A percentile compares a stretch with the other conserved stretches of the same genome.
These are phyloP conservation scores for Haliclona indistincta DNA, from an alignment of 37 sponge, comb jelly and placozoan genomes.

Conservation along the genomic window DNA sequence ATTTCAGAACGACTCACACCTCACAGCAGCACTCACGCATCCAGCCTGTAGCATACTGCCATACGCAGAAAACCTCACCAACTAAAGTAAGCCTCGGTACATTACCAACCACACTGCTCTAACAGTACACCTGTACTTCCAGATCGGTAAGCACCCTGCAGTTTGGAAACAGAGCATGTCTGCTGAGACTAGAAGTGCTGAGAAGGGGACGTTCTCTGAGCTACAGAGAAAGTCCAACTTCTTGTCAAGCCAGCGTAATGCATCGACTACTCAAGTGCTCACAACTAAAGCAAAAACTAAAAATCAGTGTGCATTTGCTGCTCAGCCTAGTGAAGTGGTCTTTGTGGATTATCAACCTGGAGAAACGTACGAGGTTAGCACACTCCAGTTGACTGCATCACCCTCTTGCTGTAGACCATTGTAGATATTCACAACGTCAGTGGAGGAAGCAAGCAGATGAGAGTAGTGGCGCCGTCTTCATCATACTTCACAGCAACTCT, in stretches of 20 bases:
- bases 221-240: slow-evolving; percentile 25
- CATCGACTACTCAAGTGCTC: not conserved
- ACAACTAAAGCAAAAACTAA: not conserved
- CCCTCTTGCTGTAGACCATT: slow-evolving; percentile 8
- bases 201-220: slow-evolving; percentile 25
- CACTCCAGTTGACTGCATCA: too few relatives aligned
- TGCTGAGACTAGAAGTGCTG: slow-evolving; percentile 41
- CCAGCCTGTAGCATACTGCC: not conserved
- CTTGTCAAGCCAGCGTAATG: slow-evolving; percentile 24
- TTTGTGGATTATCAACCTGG: slow-evolving; percentile 60
- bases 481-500: slow-evolving; percentile 41
- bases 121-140: too few relatives aligned
- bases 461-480: slow-evolving; percentile 51
- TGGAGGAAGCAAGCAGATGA: slow-evolving; percentile 52
- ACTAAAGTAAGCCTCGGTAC: not conserved
- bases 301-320: slow-evolving; percentile 18
- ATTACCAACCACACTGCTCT: too few relatives aligned
- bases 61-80: not conserved
- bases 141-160: not conserved
- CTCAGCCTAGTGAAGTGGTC: slow-evolving; percentile 65
- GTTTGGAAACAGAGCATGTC: slow-evolving; percentile 38
- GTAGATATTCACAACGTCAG: slow-evolving; percentile 59
- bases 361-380: slow-evolving; percentile 55
- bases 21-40: too few relatives aligned
- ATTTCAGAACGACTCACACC: too few relatives aligned